Evolutionary conservation across 2,797 vertebrate genomes (phyloP).

Genomic region (Spinus pinus): DNA sequence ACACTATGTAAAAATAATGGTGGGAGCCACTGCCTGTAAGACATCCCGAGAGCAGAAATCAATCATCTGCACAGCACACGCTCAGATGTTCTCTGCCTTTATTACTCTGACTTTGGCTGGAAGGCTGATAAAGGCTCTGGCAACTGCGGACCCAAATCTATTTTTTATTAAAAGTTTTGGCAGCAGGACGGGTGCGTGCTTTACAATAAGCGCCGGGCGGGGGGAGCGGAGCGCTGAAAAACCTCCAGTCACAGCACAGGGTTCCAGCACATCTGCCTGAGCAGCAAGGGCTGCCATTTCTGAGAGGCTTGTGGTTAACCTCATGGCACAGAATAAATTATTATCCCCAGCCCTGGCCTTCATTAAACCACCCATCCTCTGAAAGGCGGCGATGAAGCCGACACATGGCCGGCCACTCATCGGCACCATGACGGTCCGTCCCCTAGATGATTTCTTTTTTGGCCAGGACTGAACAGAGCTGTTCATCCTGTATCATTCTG

Average conservation of each 20-base stretch:
- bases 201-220: conserved; percentile 34
- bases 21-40: conserved; percentile 33
- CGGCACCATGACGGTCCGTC: not conserved
- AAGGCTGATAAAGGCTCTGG: conserved; percentile 68
- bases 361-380: conserved; percentile 71
- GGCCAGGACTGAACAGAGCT: not conserved
- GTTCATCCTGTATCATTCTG: not conserved
- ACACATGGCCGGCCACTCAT: conserved; percentile 53
- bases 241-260: conserved; percentile 72
- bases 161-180: conserved; percentile 59
- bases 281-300: conserved; percentile 75
- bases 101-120: conserved; percentile 67
- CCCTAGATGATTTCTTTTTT: not conserved
- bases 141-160: conserved; percentile 56
- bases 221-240: conserved; percentile 65
- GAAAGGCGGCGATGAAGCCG: conserved; percentile 54
- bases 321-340: conserved; percentile 68
- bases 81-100: conserved; percentile 50
- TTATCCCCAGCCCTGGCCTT: conserved; percentile 53
- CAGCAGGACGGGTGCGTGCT: conserved; percentile 22
- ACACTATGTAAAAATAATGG: not conserved
- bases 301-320: conserved; percentile 75
- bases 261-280: conserved; percentile 80
- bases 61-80: conserved; percentile 51
- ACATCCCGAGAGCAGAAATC: not conserved